A percentile compares a stretch with the other conserved stretches of the same genome.
Conservation (phyloP, 2,113 vertebrate species). For the Sphaerodactylus townsendi region DNA sequence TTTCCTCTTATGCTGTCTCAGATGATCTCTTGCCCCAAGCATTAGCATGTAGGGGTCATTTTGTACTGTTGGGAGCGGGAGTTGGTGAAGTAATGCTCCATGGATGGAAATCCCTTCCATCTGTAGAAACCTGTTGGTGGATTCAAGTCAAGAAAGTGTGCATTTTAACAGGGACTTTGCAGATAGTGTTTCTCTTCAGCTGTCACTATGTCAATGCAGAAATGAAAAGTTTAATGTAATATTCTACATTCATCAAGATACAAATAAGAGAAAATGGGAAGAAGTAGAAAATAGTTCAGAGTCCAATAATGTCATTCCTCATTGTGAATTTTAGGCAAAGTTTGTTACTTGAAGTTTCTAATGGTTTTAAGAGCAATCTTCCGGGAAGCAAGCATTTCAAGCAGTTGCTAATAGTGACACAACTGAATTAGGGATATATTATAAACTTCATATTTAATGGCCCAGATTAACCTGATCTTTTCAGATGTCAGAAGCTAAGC, state of each 20-base stretch:
- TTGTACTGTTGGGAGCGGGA: too few species aligned
- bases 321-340: not conserved
- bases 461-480: too few species aligned
- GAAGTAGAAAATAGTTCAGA: not conserved
- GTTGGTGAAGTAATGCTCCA: too few species aligned
- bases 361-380: conserved; percentile 58
- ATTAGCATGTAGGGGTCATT: too few species aligned
- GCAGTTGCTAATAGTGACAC: conserved; percentile 59
- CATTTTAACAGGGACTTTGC: not conserved
- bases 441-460: not conserved
- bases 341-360: conserved; percentile 42
- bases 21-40: too few species aligned
- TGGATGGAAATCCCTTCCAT: too few species aligned
- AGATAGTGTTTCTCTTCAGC: not conserved
- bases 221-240: not conserved
- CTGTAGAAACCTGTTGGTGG: too few species aligned
- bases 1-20: too few species aligned
- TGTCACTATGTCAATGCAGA: not conserved
- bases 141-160: not conserved
- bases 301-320: not conserved
- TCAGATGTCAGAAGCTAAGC: too few species aligned
- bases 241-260: not conserved
- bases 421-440: not conserved
- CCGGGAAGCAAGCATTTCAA: conserved; percentile 53
- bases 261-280: not conserved